Percentiles rank a stretch among this genome's conserved stretches.
These are phyloP conservation scores for Panthera uncia DNA, from an alignment of 2,113 vertebrate species.

Conservation along the genomic window DNA sequence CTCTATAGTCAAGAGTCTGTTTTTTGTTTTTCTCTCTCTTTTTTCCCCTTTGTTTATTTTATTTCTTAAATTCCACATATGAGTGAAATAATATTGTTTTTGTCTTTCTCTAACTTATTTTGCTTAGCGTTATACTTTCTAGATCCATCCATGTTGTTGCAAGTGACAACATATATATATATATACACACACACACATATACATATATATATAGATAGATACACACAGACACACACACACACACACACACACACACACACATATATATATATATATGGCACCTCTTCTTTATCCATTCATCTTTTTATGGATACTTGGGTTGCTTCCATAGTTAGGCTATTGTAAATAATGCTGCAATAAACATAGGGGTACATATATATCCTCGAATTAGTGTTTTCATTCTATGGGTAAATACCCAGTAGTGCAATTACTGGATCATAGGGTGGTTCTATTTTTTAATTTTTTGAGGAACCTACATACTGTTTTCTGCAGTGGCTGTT, in stretches of 20 bases:
- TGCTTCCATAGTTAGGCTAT: neutral
- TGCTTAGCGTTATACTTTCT: neutral
- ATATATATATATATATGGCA: neutral
- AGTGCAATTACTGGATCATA: neutral
- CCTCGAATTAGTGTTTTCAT: neutral
- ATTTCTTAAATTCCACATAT: neutral
- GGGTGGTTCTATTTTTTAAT: neutral
- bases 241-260: rapidly evolving
- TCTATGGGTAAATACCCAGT: too few species aligned
- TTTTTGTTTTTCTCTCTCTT: neutral
- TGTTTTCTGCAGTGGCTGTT: neutral
- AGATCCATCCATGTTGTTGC: neutral
- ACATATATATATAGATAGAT: rapidly evolving
- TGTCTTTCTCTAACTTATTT: neutral
- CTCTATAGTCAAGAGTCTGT: neutral
- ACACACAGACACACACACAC: rapidly evolving
- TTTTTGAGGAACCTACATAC: neutral
- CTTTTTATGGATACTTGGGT: neutral
- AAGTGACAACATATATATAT: neutral
- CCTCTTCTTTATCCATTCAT: neutral
- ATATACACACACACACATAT: rapidly evolving
- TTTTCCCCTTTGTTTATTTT: neutral
- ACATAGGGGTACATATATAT: neutral
- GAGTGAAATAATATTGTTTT: neutral
- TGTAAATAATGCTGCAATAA: neutral